Evolutionary conservation across 2,113 vertebrate species (phyloP).

Genomic region (Myanophis thanlyinensis): DNA sequence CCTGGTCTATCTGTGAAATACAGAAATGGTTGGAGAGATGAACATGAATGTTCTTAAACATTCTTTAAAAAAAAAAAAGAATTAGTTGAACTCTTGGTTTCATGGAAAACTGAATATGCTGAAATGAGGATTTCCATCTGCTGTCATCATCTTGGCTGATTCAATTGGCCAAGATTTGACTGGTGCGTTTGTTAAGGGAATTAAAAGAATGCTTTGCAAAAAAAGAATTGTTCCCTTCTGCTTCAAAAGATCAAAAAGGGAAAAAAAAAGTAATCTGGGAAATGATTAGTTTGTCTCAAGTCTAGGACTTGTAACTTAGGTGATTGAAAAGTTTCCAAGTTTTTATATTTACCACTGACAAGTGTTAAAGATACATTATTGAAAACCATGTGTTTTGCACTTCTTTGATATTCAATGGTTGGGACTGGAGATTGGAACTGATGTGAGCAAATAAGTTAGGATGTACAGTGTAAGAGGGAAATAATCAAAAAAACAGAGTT

Average conservation of each 20-base stretch:
- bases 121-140: not conserved
- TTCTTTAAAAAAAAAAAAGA: not conserved
- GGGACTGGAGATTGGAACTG: not conserved
- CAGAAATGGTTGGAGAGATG: not conserved
- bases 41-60: not conserved
- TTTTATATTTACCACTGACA: not conserved
- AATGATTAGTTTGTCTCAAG: not conserved
- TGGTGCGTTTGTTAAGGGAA: not conserved
- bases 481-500: not conserved
- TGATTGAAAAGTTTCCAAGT: not conserved
- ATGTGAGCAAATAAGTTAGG: not conserved
- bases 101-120: not conserved
- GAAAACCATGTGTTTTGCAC: not conserved
- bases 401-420: not conserved
- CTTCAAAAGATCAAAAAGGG: not conserved
- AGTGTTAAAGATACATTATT: not conserved
- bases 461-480: not conserved
- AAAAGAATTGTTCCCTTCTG: not conserved
- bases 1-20: not conserved
- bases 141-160: not conserved
- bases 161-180: not conserved
- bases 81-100: not conserved
- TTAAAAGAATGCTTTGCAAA: not conserved
- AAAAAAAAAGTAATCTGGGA: not conserved
- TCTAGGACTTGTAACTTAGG: not conserved